These are phyloP conservation scores for Vicugna pacos DNA, from an alignment of 2,113 vertebrate species.

Conservation along the genomic window DNA sequence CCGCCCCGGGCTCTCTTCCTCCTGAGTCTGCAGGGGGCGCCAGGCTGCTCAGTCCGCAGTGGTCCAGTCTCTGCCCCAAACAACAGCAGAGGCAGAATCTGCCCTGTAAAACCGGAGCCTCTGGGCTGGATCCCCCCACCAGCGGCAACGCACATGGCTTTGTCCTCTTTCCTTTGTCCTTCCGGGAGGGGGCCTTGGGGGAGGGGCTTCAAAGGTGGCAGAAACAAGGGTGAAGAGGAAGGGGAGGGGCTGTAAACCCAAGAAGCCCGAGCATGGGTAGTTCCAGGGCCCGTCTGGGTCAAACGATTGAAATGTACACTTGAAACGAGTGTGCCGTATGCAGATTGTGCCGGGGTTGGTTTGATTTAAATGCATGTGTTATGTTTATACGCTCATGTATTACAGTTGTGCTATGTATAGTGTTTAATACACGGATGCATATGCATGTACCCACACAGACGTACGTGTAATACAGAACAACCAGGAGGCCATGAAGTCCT, in stretches of 20 bases:
- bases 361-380: background rate
- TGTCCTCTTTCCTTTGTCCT: background rate
- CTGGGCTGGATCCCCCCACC: background rate
- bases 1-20: too few species aligned
- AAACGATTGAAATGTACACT: background rate
- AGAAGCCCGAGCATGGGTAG: background rate
- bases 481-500: background rate
- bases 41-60: accelerated
- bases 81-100: background rate
- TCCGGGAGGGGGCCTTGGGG: background rate
- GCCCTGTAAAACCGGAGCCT: background rate
- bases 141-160: accelerated
- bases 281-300: background rate
- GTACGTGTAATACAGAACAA: background rate
- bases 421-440: too few species aligned
- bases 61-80: background rate
- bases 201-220: background rate
- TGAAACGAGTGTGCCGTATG: background rate
- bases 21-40: background rate
- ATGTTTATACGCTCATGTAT: background rate
- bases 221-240: background rate
- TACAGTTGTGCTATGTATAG: too few species aligned
- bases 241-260: background rate
- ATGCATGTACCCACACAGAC: background rate
- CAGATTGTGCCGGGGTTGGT: too few species aligned